Base-by-base conservation (phyloP, 2,888 invertebrate species). In the Allacma fusca region DNA sequence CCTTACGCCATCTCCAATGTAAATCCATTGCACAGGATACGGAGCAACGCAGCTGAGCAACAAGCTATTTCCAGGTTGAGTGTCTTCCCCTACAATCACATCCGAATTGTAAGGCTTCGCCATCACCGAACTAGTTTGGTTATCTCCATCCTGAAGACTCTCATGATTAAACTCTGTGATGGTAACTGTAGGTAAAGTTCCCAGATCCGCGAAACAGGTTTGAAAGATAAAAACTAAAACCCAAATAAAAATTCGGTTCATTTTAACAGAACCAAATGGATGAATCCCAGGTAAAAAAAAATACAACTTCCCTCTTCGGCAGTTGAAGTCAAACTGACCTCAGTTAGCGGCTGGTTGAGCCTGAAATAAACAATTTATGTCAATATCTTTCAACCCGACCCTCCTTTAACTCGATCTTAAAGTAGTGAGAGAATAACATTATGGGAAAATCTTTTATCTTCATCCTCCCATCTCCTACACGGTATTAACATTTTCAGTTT, bases 31-130 rank as follows among this genome's bases (percentile, higher is more conserved):
- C 0, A 80, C 69, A 2, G 81, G 81, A 75, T 80, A 81, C 62
- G 76, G 77, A 0, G 83, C 81, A 12, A 79, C 80, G 62, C 83
- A 83, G 1, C 79, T 81, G 13, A 83, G 75, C 0, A 78, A 76
- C 13, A 83, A 69, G 71, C 69, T 73, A 68, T 78, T 79, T 13
- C 75, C 75, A 19, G 78, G 13, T 1, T 59, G n/a, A 16, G 81
- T 77, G 44, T 83, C 83, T 43, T 81, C 81, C 0, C 83, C 83
- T 4, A 83, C 79, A 57, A 83, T 65, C 1, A 83, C 67, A 50
- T 83, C 76, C 0, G 81, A 81, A 75, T 80, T 81, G 7, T 73
- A 75, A n/a, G 79, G 77, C 65, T 81, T 81, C 9, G 81, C 76
- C 21, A 83, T 57, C 7, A 43, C 75, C 4, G 43, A 28, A 57